These are phyloP conservation scores for Antheraea assamensis DNA, from an alignment of 2,888 invertebrate genomes.

Conservation along the genomic window DNA sequence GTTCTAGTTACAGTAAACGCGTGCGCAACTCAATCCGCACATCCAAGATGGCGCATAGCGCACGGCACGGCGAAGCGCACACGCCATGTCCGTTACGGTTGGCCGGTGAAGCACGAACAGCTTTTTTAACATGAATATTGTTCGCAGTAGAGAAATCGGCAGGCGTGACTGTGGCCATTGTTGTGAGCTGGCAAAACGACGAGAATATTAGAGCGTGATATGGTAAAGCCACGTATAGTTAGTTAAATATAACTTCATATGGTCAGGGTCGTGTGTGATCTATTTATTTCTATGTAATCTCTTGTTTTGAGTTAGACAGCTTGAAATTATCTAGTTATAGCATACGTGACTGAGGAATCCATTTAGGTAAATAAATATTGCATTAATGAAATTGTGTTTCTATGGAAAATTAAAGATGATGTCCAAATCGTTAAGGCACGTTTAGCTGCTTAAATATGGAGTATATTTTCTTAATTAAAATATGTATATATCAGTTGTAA, in stretches of 20 bases:
- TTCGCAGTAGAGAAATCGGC: conserved; percentile 79
- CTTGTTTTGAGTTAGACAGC: not conserved
- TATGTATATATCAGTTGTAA: too few species aligned
- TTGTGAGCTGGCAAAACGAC: conserved; percentile 71
- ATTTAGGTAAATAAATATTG: not conserved
- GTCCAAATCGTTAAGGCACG: too few species aligned
- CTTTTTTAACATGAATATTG: conserved; percentile 79
- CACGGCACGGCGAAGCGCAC: conserved; percentile 73
- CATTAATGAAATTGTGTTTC: too few species aligned
- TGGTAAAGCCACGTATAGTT: conserved; percentile 49
- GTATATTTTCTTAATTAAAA: too few species aligned
- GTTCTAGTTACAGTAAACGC: conserved; percentile 37
- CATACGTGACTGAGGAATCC: not conserved
- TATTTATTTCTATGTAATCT: not conserved
- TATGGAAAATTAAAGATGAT: too few species aligned
- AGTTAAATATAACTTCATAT: conserved; percentile 16
- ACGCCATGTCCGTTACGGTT: conserved; percentile 75
- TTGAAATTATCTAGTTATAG: not conserved
- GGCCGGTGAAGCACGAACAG: conserved; percentile 66
- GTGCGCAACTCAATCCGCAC: conserved; percentile 74
- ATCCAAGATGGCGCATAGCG: conserved; percentile 76
- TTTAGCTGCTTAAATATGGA: too few species aligned
- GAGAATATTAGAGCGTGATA: conserved; percentile 79
- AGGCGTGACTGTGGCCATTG: conserved; percentile 77
- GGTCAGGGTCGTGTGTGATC: conserved; percentile 11